These are phyloP conservation scores for Alcis repandata DNA, from an alignment of 2,888 invertebrate genomes.

Conservation along the genomic window DNA sequence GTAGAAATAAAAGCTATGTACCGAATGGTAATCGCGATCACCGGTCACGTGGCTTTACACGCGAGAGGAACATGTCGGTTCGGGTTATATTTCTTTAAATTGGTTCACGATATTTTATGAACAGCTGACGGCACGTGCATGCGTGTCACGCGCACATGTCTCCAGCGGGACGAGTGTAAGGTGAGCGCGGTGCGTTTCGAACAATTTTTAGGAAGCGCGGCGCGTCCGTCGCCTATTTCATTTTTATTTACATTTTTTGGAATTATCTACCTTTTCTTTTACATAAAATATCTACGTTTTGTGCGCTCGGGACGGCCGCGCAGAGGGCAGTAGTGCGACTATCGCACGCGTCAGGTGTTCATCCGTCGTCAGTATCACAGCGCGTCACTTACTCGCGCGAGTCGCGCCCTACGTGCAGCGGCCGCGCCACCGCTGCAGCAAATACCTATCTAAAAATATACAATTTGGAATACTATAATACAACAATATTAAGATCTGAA, in stretches of 20 bases:
- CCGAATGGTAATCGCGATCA: background rate
- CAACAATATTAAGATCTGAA: conserved; percentile 23
- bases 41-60: background rate
- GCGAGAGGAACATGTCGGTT: no score
- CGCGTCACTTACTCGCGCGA: background rate
- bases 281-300: background rate
- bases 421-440: conserved; percentile 1
- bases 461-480: conserved; percentile 31
- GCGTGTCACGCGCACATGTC: background rate
- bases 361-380: conserved; percentile 32
- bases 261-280: conserved; percentile 38
- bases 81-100: no score
- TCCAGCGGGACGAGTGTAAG: background rate
- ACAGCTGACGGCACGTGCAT: no score
- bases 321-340: background rate
- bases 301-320: background rate
- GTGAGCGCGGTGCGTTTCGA: conserved; percentile 27
- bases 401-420: background rate
- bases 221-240: conserved; percentile 28
- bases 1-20: background rate
- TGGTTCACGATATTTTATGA: no score
- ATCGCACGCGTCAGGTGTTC: conserved; percentile 15
- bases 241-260: conserved; percentile 44
- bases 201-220: conserved; percentile 10
- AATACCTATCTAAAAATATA: conserved; percentile 29